A percentile compares a stretch with the other conserved stretches of the same genome.
phyloP scores from a whole-genome alignment of 2,888 invertebrate species.

The Morpho achilles region DNA sequence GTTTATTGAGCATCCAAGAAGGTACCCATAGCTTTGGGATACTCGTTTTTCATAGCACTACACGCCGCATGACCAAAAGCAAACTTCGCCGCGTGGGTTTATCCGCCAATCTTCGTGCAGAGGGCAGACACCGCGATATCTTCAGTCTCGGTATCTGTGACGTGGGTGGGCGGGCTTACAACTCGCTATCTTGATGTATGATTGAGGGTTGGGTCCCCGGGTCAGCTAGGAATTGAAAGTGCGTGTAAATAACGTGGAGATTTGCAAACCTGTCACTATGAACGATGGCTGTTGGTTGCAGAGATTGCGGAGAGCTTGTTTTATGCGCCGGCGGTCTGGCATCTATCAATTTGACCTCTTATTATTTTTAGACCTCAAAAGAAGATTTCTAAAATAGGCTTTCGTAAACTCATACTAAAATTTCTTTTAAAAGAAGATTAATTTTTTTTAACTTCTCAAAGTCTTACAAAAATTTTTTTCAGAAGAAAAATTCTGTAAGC shows the following conservation, averaged over 20 bases:
- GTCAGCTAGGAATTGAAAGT: slow-evolving; percentile 19
- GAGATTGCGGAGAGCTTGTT: too few species aligned
- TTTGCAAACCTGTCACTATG: slow-evolving; percentile 5
- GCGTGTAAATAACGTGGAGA: slow-evolving; percentile 17
- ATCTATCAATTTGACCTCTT: too few species aligned
- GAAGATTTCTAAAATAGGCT: too few species aligned
- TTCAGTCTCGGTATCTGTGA: slow-evolving; percentile 16
- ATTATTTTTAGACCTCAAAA: too few species aligned
- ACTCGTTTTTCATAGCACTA: too few species aligned
- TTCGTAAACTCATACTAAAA: too few species aligned
- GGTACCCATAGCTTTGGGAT: too few species aligned
- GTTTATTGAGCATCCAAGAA: not conserved
- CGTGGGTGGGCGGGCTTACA: slow-evolving; percentile 28
- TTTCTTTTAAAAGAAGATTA: too few species aligned
- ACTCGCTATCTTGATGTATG: slow-evolving; percentile 18
- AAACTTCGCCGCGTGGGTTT: slow-evolving; percentile 5
- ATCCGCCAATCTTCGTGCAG: slow-evolving; percentile 3
- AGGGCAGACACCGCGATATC: slow-evolving; percentile 8
- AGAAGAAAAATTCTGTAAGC: too few species aligned
- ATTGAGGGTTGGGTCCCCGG: slow-evolving; percentile 17
- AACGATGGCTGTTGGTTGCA: not conserved
- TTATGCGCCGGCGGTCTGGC: too few species aligned
- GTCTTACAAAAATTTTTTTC: too few species aligned
- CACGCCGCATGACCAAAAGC: slow-evolving; percentile 1
- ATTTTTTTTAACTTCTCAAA: too few species aligned